Conservation (phyloP, 2,888 invertebrate genomes). For the Autographa pulchrina region DNA sequence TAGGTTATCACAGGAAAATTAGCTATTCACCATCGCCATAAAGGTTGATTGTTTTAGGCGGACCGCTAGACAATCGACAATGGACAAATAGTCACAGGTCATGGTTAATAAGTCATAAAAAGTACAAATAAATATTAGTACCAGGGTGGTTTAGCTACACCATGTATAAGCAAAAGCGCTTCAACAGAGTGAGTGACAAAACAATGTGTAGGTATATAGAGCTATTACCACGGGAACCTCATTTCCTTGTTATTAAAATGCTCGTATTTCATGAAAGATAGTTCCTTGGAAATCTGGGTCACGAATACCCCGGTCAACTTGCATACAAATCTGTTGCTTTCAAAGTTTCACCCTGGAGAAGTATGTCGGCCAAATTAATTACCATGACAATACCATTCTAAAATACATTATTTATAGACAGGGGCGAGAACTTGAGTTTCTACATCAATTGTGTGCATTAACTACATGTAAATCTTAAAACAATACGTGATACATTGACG, state of each 20-base stretch:
- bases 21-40: too few relatives aligned
- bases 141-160: neutral
- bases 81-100: too few relatives aligned
- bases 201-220: slow-evolving; percentile 43
- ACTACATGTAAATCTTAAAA: slow-evolving; percentile 53
- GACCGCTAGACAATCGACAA: too few relatives aligned
- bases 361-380: slow-evolving; percentile 82
- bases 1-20: too few relatives aligned
- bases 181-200: slow-evolving; percentile 33
- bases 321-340: slow-evolving; percentile 66
- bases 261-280: slow-evolving; percentile 64
- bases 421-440: slow-evolving; percentile 67
- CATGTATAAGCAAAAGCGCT: slow-evolving; percentile 14
- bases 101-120: too few relatives aligned
- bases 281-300: slow-evolving; percentile 66
- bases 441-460: slow-evolving; percentile 72
- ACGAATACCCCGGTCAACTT: slow-evolving; percentile 64
- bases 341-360: slow-evolving; percentile 74
- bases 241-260: slow-evolving; percentile 63
- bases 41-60: too few relatives aligned
- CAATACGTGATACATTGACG: slow-evolving; percentile 33
- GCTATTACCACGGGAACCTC: slow-evolving; percentile 62
- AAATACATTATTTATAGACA: slow-evolving; percentile 82
- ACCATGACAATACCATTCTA: slow-evolving; percentile 80
- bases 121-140: too few relatives aligned